Evolutionary conservation across 30 jellyfish, hydroid and myxozoan species (phyloP), one percentile per base, ranked within the genome.

Genomic region (Pseudorhiza aurosa): DNA sequence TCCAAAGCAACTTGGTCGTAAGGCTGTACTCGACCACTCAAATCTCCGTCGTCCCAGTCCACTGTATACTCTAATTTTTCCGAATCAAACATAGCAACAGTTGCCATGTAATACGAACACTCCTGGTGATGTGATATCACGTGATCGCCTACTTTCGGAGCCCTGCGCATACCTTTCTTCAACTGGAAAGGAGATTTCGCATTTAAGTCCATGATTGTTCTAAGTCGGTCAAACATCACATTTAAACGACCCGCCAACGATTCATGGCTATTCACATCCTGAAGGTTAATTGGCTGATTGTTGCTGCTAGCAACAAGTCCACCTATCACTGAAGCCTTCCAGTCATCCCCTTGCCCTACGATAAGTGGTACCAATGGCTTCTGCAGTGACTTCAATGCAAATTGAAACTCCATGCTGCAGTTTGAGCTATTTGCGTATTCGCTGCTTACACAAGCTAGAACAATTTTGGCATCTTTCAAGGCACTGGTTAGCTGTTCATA

Each of bases 21-120:
- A 29, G 82, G 81, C 29, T 73, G 95, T 25, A 64, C 85, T 19
- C 95, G 51, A 21, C 97, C 97, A 30, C 87, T 29, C 10, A 91
- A 88, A 68, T 88, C 97, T 4, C 88, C 91, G 37, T 88, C 95
- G 33, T 88, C 97, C 97, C 97, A 88, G 50, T 72, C 44, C 25
- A 88, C 97, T 1, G 95, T 81, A 30, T 88, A 88, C 60, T 73
- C 94, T 87, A 88, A 10, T 12, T 82, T 68, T 37, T 49, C 45
- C n/a, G 75, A 0, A 26, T 88, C 75, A 83, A 67, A 88, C 26
- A 84, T 71, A 21, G 19, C 83, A 8, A 88, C 75, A 29, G 97
- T 88, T 30, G 97, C 91, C 95, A 67, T 88, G 87, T 79, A 88
- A 39, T 88, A 88, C 36, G 90, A 73, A 67, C 71, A 64, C 4